Percentiles rank a stretch among this genome's conserved stretches.
Evolutionary conservation across 1,140 invertebrate species (phyloP).

Genomic region (Nephila pilipes): DNA sequence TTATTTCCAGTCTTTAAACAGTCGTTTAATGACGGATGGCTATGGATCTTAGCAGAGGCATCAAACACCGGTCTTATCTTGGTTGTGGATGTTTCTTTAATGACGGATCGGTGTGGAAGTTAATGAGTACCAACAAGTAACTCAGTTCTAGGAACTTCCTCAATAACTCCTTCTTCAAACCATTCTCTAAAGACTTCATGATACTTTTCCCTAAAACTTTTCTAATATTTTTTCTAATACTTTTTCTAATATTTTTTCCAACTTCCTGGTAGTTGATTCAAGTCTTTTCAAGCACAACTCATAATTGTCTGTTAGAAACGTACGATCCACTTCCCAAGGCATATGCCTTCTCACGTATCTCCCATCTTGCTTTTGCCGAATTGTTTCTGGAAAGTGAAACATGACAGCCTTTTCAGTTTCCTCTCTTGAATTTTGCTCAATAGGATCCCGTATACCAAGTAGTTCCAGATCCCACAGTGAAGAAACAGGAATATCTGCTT

Average conservation of each 20-base stretch:
- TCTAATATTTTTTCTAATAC: no score
- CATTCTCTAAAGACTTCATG: neutral
- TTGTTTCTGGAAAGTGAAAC: slow-evolving; percentile 17
- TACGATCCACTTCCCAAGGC: neutral
- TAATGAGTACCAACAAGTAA: neutral
- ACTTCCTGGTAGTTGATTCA: neutral
- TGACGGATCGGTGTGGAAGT: neutral
- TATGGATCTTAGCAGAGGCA: no score
- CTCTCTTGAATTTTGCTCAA: slow-evolving; percentile 2
- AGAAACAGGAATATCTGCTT: no score
- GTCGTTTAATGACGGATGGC: no score
- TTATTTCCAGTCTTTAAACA: no score
- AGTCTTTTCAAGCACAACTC: neutral
- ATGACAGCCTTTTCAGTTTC: neutral
- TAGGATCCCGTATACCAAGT: neutral
- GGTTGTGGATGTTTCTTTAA: neutral
- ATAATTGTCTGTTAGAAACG: neutral
- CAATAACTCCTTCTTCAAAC: slow-evolving; percentile 1
- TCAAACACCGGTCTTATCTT: no score
- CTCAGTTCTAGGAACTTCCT: neutral
- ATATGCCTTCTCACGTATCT: neutral
- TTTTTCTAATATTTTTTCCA: neutral
- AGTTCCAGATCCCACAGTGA: neutral
- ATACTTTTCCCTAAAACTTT: neutral
- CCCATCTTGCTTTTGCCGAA: neutral